Evolutionary conservation across 2,113 vertebrate species (phyloP).

Genomic region (Danio rerio): DNA sequence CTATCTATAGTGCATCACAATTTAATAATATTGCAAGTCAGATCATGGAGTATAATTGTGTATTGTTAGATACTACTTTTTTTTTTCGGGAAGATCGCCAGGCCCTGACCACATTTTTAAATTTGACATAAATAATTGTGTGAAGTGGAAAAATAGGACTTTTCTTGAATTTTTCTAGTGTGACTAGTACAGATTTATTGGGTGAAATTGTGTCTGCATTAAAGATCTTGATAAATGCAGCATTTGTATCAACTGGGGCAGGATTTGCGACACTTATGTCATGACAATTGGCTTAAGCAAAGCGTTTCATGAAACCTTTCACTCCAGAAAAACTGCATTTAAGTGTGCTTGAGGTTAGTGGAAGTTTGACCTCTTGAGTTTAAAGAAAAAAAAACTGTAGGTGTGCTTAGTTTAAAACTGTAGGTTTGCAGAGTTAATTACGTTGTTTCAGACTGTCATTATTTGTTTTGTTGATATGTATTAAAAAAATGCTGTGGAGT

Average conservation of each 20-base stretch:
- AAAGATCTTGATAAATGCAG: background rate
- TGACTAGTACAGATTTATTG: background rate
- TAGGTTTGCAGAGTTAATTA: background rate
- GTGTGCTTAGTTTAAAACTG: background rate
- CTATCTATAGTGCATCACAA: no score
- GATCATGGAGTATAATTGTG: no score
- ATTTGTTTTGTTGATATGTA: background rate
- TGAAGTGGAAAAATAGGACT: background rate
- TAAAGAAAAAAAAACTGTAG: no score
- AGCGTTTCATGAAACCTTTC: background rate
- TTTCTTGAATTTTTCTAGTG: background rate
- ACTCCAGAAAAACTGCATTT: background rate
- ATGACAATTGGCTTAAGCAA: background rate
- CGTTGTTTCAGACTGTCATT: background rate
- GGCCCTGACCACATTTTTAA: background rate
- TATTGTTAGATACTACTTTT: no score
- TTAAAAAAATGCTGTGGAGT: background rate
- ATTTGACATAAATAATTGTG: conserved; percentile 3
- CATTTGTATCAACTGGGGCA: background rate
- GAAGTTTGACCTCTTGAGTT: background rate
- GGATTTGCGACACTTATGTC: background rate
- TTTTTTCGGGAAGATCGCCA: no score
- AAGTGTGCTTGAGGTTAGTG: background rate
- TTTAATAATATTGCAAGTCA: no score
- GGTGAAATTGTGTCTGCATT: background rate